Conservation (phyloP, 2,888 invertebrate genomes). For the Rotaria sp. region DNA sequence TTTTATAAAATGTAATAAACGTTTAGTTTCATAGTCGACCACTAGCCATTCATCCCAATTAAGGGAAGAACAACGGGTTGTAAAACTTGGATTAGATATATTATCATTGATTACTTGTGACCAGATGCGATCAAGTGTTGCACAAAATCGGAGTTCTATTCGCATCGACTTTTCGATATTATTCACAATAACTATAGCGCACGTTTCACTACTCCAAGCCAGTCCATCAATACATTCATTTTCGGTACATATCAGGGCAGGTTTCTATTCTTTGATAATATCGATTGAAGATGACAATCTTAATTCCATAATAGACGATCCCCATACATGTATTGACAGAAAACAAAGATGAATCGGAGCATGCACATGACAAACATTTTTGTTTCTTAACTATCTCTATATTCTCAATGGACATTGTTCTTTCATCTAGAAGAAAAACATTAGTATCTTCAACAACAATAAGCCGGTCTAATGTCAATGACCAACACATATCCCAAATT, state of each 20-base stretch:
- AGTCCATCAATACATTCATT: not conserved
- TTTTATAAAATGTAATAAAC: not conserved
- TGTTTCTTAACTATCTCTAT: not conserved
- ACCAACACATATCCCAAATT: not conserved
- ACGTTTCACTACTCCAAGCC: not conserved
- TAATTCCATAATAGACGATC: not conserved
- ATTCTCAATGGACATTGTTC: not conserved
- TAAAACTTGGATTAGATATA: too few relatives aligned
- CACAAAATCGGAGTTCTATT: not conserved
- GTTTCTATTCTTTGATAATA: not conserved
- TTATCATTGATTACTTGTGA: not conserved
- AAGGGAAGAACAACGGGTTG: not conserved
- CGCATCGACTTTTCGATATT: not conserved
- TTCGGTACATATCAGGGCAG: not conserved
- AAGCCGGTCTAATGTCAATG: not conserved
- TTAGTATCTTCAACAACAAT: not conserved
- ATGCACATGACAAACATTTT: not conserved
- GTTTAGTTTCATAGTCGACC: not conserved
- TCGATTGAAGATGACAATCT: not conserved
- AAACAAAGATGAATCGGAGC: not conserved
- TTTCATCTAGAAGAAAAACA: not conserved
- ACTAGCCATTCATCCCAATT: not conserved
- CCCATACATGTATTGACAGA: not conserved
- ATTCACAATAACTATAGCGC: not conserved
- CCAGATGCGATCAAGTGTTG: not conserved